Evolutionary conservation across 2,888 invertebrate species (phyloP), one percentile per base, ranked within the genome.

Genomic region (Nasonia oneida): DNA sequence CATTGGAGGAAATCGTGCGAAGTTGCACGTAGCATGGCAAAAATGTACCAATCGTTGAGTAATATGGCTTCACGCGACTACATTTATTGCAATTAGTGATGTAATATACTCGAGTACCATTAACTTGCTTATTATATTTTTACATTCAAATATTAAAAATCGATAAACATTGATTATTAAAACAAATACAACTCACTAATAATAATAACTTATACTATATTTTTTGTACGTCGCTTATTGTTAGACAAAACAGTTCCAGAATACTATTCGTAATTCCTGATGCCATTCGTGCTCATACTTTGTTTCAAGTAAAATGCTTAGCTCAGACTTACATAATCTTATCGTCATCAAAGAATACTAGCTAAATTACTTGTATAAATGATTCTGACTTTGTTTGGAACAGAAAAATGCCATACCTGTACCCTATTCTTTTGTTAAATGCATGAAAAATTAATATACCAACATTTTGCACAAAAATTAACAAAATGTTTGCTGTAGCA

Each of bases 41-140:
- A 64, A 64, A 64, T 64, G 64, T 64, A 29, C n/a, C 64, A 64
- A 29, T 64, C 8, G 64, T 64, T 64, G 64, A 29, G 64, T 64
- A 64, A 64, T 29, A 18, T n/a, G 12, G 12, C 29, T 64, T 64
- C 64, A 12, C 64, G 12, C 64, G 29, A 29, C 33, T 64, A 57
- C 29, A n/a, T 64, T 33, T 64, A 64, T 29, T 64, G 64, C 64
- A 64, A 64, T 10, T 23, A 64, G 8, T 64, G 64, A 18, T n/a
- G 64, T 5, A 64, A 64, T 61, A 18, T n/a, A 23, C 29, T 29
- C 6, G 57, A 53, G 53, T 53, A 18, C 18, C 18, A 14, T 10
- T 29, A 33, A 3, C 10, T 64, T 10, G 33, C 1, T 64, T 10
- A 14, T 29, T 12, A 29, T 29, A 64, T 64, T 64, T 42, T 64